Evolutionary conservation across 2,888 invertebrate species (phyloP).

Genomic region (Tetragnatha montana): DNA sequence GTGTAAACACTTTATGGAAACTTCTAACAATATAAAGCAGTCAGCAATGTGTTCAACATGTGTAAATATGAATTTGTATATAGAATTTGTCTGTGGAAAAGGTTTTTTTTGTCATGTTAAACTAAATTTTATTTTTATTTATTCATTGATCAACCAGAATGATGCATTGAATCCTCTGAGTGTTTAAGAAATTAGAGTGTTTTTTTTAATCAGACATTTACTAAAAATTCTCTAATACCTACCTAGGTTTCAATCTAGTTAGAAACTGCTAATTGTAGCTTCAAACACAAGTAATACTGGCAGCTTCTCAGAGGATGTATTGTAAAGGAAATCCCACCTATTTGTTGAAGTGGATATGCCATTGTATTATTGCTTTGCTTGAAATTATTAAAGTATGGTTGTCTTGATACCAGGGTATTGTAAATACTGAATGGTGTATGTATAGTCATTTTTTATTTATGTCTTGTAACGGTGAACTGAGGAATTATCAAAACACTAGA

Average conservation of each 20-base stretch:
- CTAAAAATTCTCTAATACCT: not conserved
- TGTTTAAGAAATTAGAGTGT: not conserved
- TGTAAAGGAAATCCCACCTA: too few relatives aligned
- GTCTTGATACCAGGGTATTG: too few relatives aligned
- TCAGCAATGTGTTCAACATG: not conserved
- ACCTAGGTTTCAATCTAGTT: not conserved
- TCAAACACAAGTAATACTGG: not conserved
- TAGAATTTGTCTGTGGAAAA: not conserved
- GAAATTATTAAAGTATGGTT: too few relatives aligned
- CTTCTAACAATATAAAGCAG: not conserved
- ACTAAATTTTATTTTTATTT: not conserved
- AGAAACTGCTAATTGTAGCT: not conserved
- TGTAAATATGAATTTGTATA: not conserved
- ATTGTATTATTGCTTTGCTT: too few relatives aligned
- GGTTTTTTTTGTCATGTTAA: not conserved
- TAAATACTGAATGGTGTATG: too few relatives aligned
- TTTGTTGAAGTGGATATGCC: too few relatives aligned
- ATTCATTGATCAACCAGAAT: not conserved
- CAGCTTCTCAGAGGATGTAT: too few relatives aligned
- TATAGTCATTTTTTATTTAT: too few relatives aligned
- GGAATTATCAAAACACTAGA: too few relatives aligned
- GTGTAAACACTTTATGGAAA: constrained; percentile 2
- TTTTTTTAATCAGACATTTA: not conserved
- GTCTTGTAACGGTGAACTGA: too few relatives aligned
- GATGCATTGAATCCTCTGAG: not conserved